phyloP scores from a whole-genome alignment of 2,888 invertebrate genomes.

The Kuschelorhynchus macadamiae region DNA sequence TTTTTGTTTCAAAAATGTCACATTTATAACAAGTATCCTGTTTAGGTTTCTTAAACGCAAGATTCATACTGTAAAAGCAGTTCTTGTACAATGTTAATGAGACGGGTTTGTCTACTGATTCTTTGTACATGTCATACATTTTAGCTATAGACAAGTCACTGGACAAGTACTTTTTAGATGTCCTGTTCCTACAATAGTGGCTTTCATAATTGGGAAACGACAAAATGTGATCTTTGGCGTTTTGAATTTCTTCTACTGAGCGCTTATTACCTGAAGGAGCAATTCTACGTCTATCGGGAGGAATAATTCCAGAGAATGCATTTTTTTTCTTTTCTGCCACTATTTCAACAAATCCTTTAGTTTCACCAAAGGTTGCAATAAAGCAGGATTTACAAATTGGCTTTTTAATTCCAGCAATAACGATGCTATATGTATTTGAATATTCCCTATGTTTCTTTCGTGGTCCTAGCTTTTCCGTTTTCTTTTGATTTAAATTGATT shows the following conservation, averaged over 20 bases:
- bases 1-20: slow-evolving; percentile 24
- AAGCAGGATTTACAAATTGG: slow-evolving; percentile 7
- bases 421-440: neutral
- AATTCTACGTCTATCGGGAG: no score
- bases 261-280: slow-evolving; percentile 20
- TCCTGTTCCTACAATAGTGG: no score
- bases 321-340: slow-evolving; percentile 10
- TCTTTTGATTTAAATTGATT: neutral
- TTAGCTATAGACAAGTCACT: no score
- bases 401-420: slow-evolving; percentile 3
- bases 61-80: slow-evolving; percentile 13
- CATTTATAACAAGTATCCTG: slow-evolving; percentile 30
- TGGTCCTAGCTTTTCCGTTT: neutral
- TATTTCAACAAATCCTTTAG: slow-evolving; percentile 12
- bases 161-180: no score
- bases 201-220: no score
- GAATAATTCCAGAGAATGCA: slow-evolving; percentile 7
- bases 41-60: slow-evolving; percentile 31
- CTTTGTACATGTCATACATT: slow-evolving; percentile 16
- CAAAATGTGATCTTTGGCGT: no score
- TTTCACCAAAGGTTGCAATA: no score
- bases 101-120: slow-evolving; percentile 4
- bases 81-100: no score
- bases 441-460: neutral
- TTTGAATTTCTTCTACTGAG: slow-evolving; percentile 6